Percentiles rank a stretch among this genome's conserved stretches.
Evolutionary conservation across 2,888 invertebrate genomes (phyloP).

Genomic region (Oxyteleia sp.): DNA sequence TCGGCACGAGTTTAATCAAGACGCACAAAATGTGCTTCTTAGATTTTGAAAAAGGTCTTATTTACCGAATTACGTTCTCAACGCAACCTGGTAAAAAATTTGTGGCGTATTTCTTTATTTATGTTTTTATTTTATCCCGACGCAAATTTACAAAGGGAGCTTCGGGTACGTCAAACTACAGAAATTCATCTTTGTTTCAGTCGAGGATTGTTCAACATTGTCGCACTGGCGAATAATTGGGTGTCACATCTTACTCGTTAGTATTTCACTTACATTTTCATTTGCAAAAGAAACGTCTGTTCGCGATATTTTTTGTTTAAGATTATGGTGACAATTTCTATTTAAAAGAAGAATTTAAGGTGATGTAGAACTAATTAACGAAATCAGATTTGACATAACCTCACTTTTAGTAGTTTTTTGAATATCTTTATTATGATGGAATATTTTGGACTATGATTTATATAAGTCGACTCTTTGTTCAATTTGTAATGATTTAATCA

Average conservation of each 20-base stretch:
- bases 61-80: conserved; percentile 40
- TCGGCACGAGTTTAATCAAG: conserved; percentile 51
- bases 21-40: conserved; percentile 45
- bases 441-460: too few species aligned
- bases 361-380: too few species aligned
- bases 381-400: too few species aligned
- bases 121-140: conserved; percentile 33
- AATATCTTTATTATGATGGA: too few species aligned
- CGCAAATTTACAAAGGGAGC: conserved; percentile 13
- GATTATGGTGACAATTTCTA: neutral
- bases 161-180: conserved; percentile 8
- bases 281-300: conserved; percentile 11
- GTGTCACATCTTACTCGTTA: conserved; percentile 33
- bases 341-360: neutral
- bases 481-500: too few species aligned
- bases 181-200: conserved; percentile 48
- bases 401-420: too few species aligned
- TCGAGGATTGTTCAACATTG: conserved; percentile 40
- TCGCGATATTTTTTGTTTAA: neutral
- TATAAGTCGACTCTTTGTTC: too few species aligned
- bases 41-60: conserved; percentile 27
- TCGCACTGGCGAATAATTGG: conserved; percentile 47
- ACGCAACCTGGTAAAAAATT: conserved; percentile 13
- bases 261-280: conserved; percentile 42
- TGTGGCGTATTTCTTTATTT: conserved; percentile 14